phyloP scores from a whole-genome alignment of 2,113 vertebrate species.

The Brevimyrus niger region DNA sequence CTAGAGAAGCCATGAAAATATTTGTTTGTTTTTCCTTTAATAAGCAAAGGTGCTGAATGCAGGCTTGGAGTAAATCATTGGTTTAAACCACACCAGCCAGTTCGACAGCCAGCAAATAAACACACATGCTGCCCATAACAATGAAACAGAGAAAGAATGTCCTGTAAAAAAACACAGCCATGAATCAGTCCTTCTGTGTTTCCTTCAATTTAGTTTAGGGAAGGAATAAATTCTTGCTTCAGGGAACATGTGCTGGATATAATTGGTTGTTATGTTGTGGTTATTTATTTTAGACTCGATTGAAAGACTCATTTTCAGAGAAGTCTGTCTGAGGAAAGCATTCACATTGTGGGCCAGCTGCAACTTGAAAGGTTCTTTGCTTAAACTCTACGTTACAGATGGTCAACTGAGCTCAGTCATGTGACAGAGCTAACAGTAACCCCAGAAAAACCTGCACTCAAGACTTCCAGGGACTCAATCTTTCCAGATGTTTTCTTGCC shows the following conservation, averaged over 20 bases:
- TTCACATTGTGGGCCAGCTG: background rate
- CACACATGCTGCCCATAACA: constrained; percentile 7
- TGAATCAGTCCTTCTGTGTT: background rate
- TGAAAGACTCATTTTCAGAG: background rate
- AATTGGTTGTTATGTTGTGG: constrained; percentile 4
- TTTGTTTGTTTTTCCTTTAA: background rate
- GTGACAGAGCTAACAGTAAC: background rate
- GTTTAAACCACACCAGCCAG: background rate
- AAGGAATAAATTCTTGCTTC: background rate
- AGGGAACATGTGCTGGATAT: background rate
- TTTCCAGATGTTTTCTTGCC: background rate
- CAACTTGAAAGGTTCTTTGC: background rate
- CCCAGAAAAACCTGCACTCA: background rate
- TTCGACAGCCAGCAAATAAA: background rate
- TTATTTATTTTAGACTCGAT: background rate
- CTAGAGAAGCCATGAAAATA: background rate
- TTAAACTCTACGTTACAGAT: background rate
- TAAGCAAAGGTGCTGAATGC: background rate
- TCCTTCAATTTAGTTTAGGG: background rate
- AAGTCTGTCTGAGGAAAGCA: background rate
- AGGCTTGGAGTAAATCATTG: background rate
- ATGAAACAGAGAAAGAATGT: constrained; percentile 11
- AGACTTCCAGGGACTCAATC: background rate
- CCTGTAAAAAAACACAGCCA: background rate
- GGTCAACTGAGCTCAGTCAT: background rate